Base-by-base conservation (phyloP, 2,888 invertebrate species). In the Autographa gamma region DNA sequence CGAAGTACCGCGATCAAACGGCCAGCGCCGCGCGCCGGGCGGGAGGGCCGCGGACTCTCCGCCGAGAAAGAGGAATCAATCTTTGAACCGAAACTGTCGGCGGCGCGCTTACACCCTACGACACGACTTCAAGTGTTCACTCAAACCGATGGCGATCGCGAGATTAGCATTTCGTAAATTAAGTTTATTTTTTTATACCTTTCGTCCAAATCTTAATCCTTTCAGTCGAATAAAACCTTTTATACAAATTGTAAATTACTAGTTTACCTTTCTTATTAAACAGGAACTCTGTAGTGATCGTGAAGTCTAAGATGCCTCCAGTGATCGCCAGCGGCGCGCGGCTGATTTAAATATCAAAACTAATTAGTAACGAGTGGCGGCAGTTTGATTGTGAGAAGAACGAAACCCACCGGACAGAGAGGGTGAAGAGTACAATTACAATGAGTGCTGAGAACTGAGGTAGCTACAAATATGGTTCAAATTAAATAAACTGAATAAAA, bases 281-380 rank as follows among this genome's bases (percentile, higher is more conserved):
- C 16, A n/a, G n/a, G n/a, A n/a, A n/a, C 48, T 48, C 16, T n/a
- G 16, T n/a, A 43, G 43, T n/a, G n/a, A n/a, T 80, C 78, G 76
- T 66, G 16, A 7, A 13, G 18, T 82, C 25, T 90, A 89, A 91
- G 86, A 48, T 13, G 59, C 48, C 58, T 66, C 68, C 84, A 85
- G 86, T 84, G 86, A 88, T 87, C 80, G 90, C 92, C 88, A 84
- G 80, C 88, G 89, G 92, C 90, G 54, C 11, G 54, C 19, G 54
- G 85, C 90, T 91, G 89, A 94, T 95, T 94, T 94, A 93, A 95
- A 95, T 95, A 94, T 94, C 92, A 93, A 94, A 95, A 95, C 93
- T 94, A 94, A 95, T 94, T 94, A 92, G 92, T 87, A 84, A 87
- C 88, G 91, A 91, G 90, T 91, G 93, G 89, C 86, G 81, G 89